Evolutionary conservation across 1,140 invertebrate genomes (phyloP).

Genomic region (Lepidurus apus): DNA sequence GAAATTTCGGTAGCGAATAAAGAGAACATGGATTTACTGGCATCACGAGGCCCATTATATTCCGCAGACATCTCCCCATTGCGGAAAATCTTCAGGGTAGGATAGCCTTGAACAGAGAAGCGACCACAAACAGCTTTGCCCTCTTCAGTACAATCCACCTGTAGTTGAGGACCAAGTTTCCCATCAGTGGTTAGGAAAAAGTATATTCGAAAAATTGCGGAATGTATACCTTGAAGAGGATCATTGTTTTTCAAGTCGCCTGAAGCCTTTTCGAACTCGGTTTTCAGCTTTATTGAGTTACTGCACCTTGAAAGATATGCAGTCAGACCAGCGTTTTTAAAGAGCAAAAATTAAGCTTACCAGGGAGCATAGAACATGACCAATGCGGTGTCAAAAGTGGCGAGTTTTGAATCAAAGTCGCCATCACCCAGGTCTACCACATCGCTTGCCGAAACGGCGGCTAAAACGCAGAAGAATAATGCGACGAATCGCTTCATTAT

Average conservation of each 20-base stretch:
- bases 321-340: conserved; percentile 27
- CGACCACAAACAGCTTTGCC: conserved; percentile 88
- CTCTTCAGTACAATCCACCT: conserved; percentile 87
- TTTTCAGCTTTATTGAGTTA: conserved; percentile 93
- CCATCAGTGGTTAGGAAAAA: not conserved
- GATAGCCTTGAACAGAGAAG: conserved; percentile 89
- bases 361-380: conserved; percentile 99
- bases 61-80: conserved; percentile 82
- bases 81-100: conserved; percentile 95
- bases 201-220: not conserved
- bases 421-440: conserved; percentile 78
- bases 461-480: conserved; percentile 36
- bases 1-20: not conserved
- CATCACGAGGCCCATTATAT: conserved; percentile 93
- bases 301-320: conserved; percentile 64
- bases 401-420: conserved; percentile 70
- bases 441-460: conserved; percentile 50
- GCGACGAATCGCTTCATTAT: conserved; percentile 23
- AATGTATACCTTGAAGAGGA: conserved; percentile 72
- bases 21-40: conserved; percentile 53
- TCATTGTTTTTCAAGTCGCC: conserved; percentile 76
- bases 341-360: conserved; percentile 54
- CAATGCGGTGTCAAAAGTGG: conserved; percentile 78
- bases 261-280: conserved; percentile 94
- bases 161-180: conserved; percentile 42